These are phyloP conservation scores for Distichodus sexfasciatus DNA, from an alignment of 2,797 vertebrate genomes.

Conservation along the genomic window DNA sequence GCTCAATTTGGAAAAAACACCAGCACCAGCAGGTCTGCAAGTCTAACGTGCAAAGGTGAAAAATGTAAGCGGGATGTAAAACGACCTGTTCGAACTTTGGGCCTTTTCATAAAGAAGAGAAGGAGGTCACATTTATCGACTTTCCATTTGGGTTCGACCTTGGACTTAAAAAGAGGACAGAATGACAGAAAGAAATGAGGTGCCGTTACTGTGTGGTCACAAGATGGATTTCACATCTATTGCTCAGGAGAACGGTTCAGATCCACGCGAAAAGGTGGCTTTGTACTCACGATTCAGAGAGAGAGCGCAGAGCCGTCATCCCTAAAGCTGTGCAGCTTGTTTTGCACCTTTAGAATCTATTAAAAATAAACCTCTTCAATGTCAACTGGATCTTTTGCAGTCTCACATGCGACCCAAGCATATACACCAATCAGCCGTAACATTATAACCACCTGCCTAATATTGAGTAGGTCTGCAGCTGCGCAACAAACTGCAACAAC, in stretches of 20 bases:
- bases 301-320: background rate
- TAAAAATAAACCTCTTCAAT: background rate
- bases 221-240: background rate
- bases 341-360: background rate
- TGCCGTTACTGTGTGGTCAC: background rate
- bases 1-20: too few species aligned
- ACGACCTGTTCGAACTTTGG: background rate
- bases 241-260: background rate
- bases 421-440: too few species aligned
- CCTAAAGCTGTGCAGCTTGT: background rate
- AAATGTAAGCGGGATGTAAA: background rate
- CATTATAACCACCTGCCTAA: too few species aligned
- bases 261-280: background rate
- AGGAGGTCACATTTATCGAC: slow-evolving; percentile 5
- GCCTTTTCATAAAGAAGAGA: background rate
- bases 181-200: slow-evolving; percentile 1
- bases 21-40: too few species aligned
- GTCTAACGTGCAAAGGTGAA: background rate
- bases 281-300: background rate
- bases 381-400: too few species aligned
- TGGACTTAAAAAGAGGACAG: slow-evolving; percentile 1
- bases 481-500: too few species aligned
- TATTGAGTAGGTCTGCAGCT: too few species aligned
- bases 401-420: too few species aligned
- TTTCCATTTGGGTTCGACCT: slow-evolving; percentile 4